Evolutionary conservation across 2,888 invertebrate genomes (phyloP), one percentile per base, ranked within the genome.

Genomic region (Morpho achilles): DNA sequence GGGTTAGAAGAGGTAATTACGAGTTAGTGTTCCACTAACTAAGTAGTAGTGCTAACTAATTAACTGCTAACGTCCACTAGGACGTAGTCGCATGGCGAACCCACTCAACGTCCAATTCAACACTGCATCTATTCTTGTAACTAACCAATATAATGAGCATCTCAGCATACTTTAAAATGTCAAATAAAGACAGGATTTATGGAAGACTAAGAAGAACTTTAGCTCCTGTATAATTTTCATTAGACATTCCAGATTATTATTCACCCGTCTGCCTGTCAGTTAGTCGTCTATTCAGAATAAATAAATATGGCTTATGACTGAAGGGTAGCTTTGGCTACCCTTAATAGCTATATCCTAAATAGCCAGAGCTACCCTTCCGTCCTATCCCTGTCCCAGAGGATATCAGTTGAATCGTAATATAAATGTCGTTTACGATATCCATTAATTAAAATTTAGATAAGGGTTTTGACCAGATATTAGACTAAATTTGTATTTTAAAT

Each of bases 51-150:
- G n/a, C n/a, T n/a, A n/a, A n/a, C n/a, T n/a, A n/a, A n/a, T n/a
- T n/a, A n/a, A n/a, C n/a, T n/a, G n/a, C n/a, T n/a, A n/a, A n/a
- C n/a, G n/a, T n/a, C n/a, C n/a, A n/a, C n/a, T n/a, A n/a, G n/a
- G n/a, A n/a, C n/a, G n/a, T n/a, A n/a, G n/a, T n/a, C 84, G 84
- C 88, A 90, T 89, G 90, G 80, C 82, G 84, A 87, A 77, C 81
- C 87, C 88, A 73, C 87, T 78, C 86, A 64, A 87, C 77, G 80
- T 84, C 82, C 79, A 82, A 84, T 81, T 86, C 84, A 86, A 74
- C 79, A 85, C 78, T 62, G 62, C 59, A 63, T 63, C 64, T 58
- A 61, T 54, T 58, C 56, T 58, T 48, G 23, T 56, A 52, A 41
- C 43, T 56, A 57, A 50, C 55, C 50, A 53, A 56, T 40, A 43